Evolutionary conservation across 2,797 vertebrate genomes (phyloP).

Genomic region (Schizopygopsis pylzovi): DNA sequence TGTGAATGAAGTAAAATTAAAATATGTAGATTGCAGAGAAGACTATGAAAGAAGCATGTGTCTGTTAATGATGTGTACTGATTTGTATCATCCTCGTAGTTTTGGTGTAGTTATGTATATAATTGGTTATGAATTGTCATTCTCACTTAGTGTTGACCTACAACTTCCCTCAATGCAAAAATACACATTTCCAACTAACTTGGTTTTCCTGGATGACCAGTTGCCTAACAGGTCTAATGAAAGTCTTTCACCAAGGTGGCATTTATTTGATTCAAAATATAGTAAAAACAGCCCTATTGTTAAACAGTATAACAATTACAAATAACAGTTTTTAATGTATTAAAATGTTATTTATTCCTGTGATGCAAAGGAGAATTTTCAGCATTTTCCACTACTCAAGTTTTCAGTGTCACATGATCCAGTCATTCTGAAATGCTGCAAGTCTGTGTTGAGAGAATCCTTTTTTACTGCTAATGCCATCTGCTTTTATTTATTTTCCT

Average conservation of each 20-base stretch:
- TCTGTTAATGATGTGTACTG: background rate
- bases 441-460: background rate
- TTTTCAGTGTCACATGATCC: background rate
- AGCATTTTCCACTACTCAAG: too few relatives aligned
- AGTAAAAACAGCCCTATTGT: background rate
- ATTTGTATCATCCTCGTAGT: background rate
- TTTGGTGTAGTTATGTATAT: slow-evolving; percentile 2
- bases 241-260: background rate
- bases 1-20: background rate
- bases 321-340: background rate
- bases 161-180: background rate
- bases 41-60: background rate
- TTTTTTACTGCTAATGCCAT: background rate
- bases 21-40: background rate
- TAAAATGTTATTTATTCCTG: background rate
- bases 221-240: background rate
- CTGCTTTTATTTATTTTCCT: background rate
- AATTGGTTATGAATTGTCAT: background rate
- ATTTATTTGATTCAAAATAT: background rate
- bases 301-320: background rate
- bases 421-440: background rate
- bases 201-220: background rate
- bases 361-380: background rate
- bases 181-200: background rate
- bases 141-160: background rate